These are phyloP conservation scores for Acrobasis suavella DNA, from an alignment of 2,888 invertebrate genomes.

Conservation along the genomic window DNA sequence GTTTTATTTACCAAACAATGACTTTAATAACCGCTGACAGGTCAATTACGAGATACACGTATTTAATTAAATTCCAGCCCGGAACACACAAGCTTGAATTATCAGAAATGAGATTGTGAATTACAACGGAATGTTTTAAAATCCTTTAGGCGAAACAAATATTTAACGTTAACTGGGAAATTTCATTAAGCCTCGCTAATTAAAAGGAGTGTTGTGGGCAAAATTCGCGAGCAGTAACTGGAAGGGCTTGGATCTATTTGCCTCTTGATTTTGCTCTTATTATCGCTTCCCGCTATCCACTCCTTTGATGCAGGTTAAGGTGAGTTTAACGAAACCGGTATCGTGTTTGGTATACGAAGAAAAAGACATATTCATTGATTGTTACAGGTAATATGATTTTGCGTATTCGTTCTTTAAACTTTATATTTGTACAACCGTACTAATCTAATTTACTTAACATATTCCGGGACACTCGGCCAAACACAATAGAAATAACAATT, in stretches of 20 bases:
- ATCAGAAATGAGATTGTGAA: constrained; percentile 42
- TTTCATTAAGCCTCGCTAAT: constrained; percentile 57
- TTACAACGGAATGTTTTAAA: constrained; percentile 45
- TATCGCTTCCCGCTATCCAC: neutral
- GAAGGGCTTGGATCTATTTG: neutral
- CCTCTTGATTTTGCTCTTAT: neutral
- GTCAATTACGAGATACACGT: constrained; percentile 28
- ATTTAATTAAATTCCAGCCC: constrained; percentile 15
- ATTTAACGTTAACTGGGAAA: constrained; percentile 48
- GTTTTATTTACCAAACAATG: neutral
- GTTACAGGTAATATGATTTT: too few species aligned
- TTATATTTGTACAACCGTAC: too few species aligned
- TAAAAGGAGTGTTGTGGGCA: constrained; percentile 50
- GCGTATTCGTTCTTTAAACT: too few species aligned
- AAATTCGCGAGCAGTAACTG: constrained; percentile 35
- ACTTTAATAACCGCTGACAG: constrained; percentile 30
- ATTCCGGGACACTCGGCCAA: too few species aligned
- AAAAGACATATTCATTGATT: too few species aligned
- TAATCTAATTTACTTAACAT: too few species aligned
- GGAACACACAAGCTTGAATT: constrained; percentile 19
- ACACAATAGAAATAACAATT: too few species aligned
- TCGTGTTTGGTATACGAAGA: too few species aligned
- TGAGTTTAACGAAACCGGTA: too few species aligned
- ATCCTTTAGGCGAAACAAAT: constrained; percentile 44
- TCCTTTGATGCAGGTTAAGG: too few species aligned